phyloP scores from a whole-genome alignment of 2,113 vertebrate species.

The Tragelaphus imberbis region DNA sequence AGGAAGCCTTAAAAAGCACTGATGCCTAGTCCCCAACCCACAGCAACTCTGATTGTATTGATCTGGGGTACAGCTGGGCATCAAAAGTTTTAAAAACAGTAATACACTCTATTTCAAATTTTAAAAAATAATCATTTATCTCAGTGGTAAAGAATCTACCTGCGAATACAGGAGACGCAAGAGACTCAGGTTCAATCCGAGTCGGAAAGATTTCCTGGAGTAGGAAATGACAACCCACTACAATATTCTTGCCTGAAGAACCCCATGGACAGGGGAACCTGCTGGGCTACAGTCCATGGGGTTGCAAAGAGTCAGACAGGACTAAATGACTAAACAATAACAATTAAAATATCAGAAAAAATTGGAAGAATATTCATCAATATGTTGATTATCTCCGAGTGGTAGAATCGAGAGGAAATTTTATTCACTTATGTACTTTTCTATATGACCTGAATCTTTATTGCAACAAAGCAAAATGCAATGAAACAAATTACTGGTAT shows the following conservation, averaged over 20 bases:
- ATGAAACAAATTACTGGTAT: neutral
- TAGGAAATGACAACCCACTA: neutral
- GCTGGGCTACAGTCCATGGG: neutral
- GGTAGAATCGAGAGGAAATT: neutral
- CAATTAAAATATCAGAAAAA: neutral
- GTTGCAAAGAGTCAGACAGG: neutral
- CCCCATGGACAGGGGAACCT: neutral
- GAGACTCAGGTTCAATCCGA: neutral
- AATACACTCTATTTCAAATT: neutral
- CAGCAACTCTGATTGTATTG: neutral
- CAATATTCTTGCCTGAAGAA: neutral
- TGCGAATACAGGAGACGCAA: neutral
- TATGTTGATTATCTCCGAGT: neutral
- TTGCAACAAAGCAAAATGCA: neutral
- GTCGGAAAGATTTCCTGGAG: neutral
- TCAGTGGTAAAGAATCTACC: neutral
- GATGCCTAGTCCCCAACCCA: too few species aligned
- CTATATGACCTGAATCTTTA: neutral
- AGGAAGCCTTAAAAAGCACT: neutral
- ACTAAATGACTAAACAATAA: neutral
- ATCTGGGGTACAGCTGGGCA: neutral
- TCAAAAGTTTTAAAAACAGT: neutral
- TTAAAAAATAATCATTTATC: neutral
- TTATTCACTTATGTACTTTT: neutral
- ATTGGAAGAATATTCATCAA: neutral